Conservation (phyloP, 2,113 vertebrate species). For the Leptosomus discolor region DNA sequence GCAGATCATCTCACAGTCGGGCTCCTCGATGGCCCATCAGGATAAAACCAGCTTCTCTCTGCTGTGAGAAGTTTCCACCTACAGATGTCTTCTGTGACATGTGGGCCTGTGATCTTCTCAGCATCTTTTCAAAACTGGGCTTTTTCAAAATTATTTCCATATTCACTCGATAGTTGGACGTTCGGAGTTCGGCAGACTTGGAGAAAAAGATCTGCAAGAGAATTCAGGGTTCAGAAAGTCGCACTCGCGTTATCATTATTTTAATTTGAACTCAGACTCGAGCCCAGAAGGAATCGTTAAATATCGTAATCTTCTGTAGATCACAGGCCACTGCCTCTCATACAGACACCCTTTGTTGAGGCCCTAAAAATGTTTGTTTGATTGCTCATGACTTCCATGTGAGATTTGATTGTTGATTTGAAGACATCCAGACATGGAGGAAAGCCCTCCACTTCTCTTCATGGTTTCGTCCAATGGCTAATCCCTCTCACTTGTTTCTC, state of each 20-base stretch:
- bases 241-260: not conserved
- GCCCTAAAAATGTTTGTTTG: not conserved
- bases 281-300: not conserved
- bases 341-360: not conserved
- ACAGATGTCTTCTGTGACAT: not conserved
- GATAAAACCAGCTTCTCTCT: not conserved
- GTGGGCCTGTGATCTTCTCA: not conserved
- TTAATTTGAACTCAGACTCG: not conserved
- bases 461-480: not conserved
- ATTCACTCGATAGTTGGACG: not conserved
- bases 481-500: slow-evolving; percentile 11
- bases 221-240: slow-evolving; percentile 4
- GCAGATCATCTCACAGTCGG: rapidly evolving
- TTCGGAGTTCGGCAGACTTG: not conserved
- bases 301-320: not conserved
- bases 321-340: not conserved
- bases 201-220: not conserved
- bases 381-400: slow-evolving; percentile 21
- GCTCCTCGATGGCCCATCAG: not conserved
- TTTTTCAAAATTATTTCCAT: slow-evolving; percentile 1
- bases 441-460: not conserved
- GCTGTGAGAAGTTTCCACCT: not conserved
- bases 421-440: slow-evolving; percentile 1
- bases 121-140: not conserved
- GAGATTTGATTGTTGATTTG: slow-evolving; percentile 35